These are phyloP conservation scores for Tetheella fluctuosa DNA, from an alignment of 2,888 invertebrate species.

Conservation along the genomic window DNA sequence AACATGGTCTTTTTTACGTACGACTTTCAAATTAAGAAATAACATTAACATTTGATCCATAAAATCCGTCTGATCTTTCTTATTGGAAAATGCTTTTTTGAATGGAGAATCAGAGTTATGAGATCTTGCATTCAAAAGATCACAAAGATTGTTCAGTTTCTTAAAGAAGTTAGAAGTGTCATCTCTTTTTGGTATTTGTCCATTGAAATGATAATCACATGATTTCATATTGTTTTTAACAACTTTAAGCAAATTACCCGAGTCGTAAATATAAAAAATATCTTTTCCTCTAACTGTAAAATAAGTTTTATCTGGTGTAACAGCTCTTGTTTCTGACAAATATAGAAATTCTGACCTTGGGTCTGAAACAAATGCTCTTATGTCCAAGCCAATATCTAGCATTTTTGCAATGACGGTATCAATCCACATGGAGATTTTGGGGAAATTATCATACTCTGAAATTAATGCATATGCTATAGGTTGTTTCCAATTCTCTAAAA, in stretches of 20 bases:
- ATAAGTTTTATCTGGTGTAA: conserved; percentile 33
- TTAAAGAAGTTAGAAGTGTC: conserved; percentile 33
- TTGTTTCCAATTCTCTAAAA: conserved; percentile 40
- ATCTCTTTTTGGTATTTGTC: conserved; percentile 21
- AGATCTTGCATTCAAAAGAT: conserved; percentile 32
- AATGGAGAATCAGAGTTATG: conserved; percentile 21
- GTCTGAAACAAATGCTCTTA: conserved; percentile 36
- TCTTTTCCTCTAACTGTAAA: conserved; percentile 33
- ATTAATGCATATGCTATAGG: conserved; percentile 39
- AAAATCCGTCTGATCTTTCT: conserved; percentile 30
- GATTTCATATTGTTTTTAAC: conserved; percentile 33
- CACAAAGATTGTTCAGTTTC: conserved; percentile 33
- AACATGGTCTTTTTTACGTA: conserved; percentile 30
- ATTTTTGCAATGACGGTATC: conserved; percentile 33
- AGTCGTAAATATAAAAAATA: conserved; percentile 38
- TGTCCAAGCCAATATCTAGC: conserved; percentile 37
- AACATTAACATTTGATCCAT: conserved; percentile 34
- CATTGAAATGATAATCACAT: conserved; percentile 33
- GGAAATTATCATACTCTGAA: conserved; percentile 32
- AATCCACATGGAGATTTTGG: conserved; percentile 37
- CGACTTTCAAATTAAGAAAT: conserved; percentile 37
- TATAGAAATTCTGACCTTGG: conserved; percentile 35
- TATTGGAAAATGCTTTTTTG: conserved; percentile 33
- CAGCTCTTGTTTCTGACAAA: conserved; percentile 28
- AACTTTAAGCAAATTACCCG: conserved; percentile 28